A percentile compares a stretch with the other conserved stretches of the same genome.
Evolutionary conservation across 1,140 invertebrate species (phyloP).

Genomic region (Zaprionus ghesquierei): DNA sequence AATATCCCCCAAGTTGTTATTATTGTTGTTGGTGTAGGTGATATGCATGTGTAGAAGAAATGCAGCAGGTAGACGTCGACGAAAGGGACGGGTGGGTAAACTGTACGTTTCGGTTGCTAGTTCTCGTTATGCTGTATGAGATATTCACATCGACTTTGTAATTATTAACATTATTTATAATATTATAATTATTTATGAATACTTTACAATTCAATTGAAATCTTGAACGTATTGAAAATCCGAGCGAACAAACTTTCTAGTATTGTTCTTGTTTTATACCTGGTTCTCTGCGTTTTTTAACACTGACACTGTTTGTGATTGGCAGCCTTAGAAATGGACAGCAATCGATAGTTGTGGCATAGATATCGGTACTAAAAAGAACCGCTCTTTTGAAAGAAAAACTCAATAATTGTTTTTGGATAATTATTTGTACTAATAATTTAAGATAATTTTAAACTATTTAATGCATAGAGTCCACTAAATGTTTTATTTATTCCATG

Average conservation of each 20-base stretch:
- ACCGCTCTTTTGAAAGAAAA: not conserved
- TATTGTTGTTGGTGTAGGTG: conserved; percentile 31
- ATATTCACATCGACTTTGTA: not conserved
- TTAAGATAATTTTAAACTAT: not conserved
- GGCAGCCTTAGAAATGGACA: not conserved
- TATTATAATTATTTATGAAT: too few relatives aligned
- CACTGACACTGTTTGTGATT: not conserved
- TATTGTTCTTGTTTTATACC: conserved; percentile 1
- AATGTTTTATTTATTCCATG: not conserved
- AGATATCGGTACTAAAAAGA: not conserved
- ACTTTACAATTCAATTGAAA: not conserved
- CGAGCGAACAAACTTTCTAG: not conserved
- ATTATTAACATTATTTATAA: not conserved
- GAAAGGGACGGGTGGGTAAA: not conserved
- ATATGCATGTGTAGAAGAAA: conserved; percentile 44
- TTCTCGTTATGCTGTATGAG: not conserved
- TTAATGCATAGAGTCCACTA: not conserved
- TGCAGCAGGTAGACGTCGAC: conserved; percentile 30
- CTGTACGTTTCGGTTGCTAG: not conserved
- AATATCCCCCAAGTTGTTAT: conserved; percentile 52
- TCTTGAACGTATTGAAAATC: not conserved
- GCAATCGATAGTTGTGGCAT: not conserved
- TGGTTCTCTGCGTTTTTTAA: not conserved
- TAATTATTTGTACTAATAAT: not conserved
- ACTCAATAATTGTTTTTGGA: too few relatives aligned